A percentile compares a stretch with the other conserved stretches of the same genome.
These are phyloP conservation scores for Scalopus aquaticus DNA, from an alignment of 2,113 vertebrate genomes.

Conservation along the genomic window DNA sequence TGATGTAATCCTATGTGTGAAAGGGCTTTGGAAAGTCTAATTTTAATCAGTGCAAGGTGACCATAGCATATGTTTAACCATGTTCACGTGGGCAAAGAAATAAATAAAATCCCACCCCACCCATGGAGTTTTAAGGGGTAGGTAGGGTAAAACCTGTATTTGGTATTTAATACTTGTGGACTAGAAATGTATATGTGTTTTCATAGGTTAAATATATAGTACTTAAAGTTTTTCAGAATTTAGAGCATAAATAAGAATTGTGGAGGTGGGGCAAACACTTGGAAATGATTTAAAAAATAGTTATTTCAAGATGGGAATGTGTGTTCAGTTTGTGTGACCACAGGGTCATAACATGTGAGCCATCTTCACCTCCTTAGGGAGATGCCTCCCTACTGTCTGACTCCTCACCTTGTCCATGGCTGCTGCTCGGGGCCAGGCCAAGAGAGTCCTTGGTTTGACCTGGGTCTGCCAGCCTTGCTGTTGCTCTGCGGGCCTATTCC, in stretches of 20 bases:
- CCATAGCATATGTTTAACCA: background rate
- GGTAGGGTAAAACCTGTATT: constrained; percentile 2
- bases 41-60: background rate
- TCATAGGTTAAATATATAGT: background rate
- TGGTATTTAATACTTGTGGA: constrained; percentile 11
- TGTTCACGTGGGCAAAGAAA: background rate
- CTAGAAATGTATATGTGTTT: background rate
- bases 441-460: background rate
- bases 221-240: background rate
- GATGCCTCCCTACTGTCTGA: background rate
- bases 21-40: background rate
- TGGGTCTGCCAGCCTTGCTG: background rate
- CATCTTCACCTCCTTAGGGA: background rate
- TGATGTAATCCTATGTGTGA: background rate
- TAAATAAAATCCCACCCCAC: background rate
- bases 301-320: background rate
- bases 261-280: background rate
- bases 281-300: background rate
- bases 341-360: background rate
- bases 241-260: background rate
- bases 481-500: background rate
- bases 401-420: background rate
- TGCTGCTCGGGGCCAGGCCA: background rate
- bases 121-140: background rate
- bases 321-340: background rate